Evolutionary conservation across 2,113 vertebrate genomes (phyloP), one percentile per base, ranked within the genome.

Genomic region (Budorcas taxicolor): DNA sequence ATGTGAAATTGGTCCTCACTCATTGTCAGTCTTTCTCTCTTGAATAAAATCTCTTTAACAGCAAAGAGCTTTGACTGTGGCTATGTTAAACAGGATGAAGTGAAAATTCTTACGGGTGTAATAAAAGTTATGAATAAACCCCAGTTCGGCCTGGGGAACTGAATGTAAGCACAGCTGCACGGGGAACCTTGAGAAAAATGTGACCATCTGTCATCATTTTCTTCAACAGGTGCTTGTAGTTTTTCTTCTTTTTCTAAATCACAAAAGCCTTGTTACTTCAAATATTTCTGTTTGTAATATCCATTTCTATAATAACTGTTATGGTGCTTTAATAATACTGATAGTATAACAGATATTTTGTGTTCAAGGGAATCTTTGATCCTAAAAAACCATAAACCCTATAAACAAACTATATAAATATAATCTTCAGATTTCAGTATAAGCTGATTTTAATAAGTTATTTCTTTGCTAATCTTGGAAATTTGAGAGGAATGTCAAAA

Each of bases 141-240:
- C 58, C 82, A 12, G 80, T 95, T 97, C 95, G 40, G 95, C 97
- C 93, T 58, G 0, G 82, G 64, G 97, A 52, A 27, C 11, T 23
- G 95, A 98, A 97, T 91, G 53, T 74, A 96, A 98, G 98, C 98
- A 98, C 98, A 99, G 98, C 98, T 99, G 99, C 96, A 80, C 25
- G 67, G n/a, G 78, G 89, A 97, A 97, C 86, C 86, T 97, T 97
- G 91, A 97, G 92, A 43, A 29, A 96, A 98, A 96, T 62, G 81
- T 84, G 91, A 50, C 95, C 98, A 98, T 98, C 98, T 99, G 98
- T 97, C 98, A 98, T 96, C 53, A 9, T 96, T 91, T 84, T 81
- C 96, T 91, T 93, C 82, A 97, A 98, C 99, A 99, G 98, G 99
- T 99, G 98, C 98, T 98, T 98, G 91, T 80, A 97, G 83, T 93